phyloP scores from a whole-genome alignment of 2,888 invertebrate species.

The Zeuzera pyrina region DNA sequence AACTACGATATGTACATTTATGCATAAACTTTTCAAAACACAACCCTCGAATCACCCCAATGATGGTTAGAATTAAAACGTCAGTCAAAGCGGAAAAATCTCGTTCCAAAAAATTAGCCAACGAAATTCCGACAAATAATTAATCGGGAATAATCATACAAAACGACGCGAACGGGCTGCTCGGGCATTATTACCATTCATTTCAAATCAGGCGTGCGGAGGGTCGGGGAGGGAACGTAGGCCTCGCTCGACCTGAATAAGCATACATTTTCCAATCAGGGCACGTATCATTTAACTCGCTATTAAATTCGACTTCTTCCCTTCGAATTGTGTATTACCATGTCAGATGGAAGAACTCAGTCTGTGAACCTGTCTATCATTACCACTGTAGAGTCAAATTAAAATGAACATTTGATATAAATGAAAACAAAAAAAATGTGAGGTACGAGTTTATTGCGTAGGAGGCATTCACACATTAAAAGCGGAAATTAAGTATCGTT shows the following conservation, averaged over 20 bases:
- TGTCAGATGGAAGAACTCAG: conserved; percentile 42
- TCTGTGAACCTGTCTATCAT: background rate
- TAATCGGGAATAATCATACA: conserved; percentile 73
- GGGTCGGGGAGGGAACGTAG: conserved; percentile 35
- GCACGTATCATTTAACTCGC: conserved; percentile 73
- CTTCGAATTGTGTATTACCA: conserved; percentile 67
- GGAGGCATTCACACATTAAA: conserved; percentile 46
- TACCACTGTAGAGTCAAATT: too few species aligned
- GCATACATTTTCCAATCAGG: conserved; percentile 73
- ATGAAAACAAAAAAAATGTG: too few species aligned
- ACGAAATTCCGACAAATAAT: conserved; percentile 71
- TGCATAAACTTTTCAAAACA: too few species aligned
- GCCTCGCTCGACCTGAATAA: conserved; percentile 65
- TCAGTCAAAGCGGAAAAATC: conserved; percentile 69
- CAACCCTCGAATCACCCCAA: conserved; percentile 39
- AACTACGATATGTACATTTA: too few species aligned
- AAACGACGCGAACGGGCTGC: conserved; percentile 69
- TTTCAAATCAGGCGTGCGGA: conserved; percentile 69
- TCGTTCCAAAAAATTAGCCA: conserved; percentile 70
- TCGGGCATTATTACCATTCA: conserved; percentile 71
- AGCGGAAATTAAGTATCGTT: conserved; percentile 44
- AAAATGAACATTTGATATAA: too few species aligned
- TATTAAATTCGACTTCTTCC: conserved; percentile 72
- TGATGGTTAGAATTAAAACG: conserved; percentile 64
- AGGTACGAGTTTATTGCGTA: conserved; percentile 64